Base-by-base conservation (phyloP, 2,888 invertebrate genomes). In the Eretmocerus hayati region DNA sequence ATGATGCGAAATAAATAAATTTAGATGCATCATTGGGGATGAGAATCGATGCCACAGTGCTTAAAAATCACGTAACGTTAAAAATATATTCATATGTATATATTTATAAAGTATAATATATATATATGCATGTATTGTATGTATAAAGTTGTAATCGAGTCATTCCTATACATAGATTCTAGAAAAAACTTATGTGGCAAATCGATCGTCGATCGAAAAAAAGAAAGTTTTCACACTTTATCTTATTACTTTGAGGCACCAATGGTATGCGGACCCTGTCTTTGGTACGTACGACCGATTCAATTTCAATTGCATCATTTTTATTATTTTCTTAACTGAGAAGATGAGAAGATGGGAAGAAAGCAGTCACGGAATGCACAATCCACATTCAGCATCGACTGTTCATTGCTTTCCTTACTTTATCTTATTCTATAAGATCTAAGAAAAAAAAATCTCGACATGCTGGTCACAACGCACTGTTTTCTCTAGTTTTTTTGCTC, bases 241-340 rank as follows among this genome's bases (percentile, higher is more conserved):
- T 56, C 55, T 59, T 60, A 51, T 62, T 62, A 64, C 62, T 64
- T 67, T 70, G 67, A 71, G 70, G 70, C 71, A 71, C 71, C 70
- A 71, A 71, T 71, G 71, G 71, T 71, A 69, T 70, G 64, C 69
- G 69, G 69, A 71, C 71, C 71, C 71, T 71, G 71, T 71, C 71
- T 71, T 71, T 71, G 71, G 71, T 71, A 70, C 71, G 63, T 67
- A 69, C 63, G 67, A 71, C 70, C 70, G 69, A 71, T 70, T 70
- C 63, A 62, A 62, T 63, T 64, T 59, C 58, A 57, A n/a, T 59
- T 58, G 57, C 58, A 54, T 59, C 48, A 46, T 53, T 50, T 48
- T 45, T 53, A 45, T 42, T 46, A 31, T 16, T 41, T 41, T 44
- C 22, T 16, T 32, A 11, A 30, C 9, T 23, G 31, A 44, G 32